Evolutionary conservation across 2,888 invertebrate species (phyloP).

Genomic region (Nemotelus pantherinus): DNA sequence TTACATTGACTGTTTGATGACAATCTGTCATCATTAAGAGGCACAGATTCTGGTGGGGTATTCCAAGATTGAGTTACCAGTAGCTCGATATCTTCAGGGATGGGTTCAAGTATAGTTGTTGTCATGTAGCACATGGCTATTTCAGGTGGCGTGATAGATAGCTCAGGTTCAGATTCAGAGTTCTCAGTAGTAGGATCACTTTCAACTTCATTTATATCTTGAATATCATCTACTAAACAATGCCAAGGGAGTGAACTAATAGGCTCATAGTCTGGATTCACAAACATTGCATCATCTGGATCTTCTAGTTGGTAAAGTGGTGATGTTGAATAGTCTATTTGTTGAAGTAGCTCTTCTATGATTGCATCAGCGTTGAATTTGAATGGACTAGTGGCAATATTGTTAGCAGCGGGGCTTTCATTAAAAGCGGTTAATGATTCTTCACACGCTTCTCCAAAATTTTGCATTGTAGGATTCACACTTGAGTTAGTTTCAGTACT

Average conservation of each 20-base stretch:
- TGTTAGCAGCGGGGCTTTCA: no score
- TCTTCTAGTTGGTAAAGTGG: not conserved
- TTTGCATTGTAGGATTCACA: no score
- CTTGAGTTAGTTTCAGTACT: no score
- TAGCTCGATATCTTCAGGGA: slow-evolving; percentile 26
- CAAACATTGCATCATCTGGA: not conserved
- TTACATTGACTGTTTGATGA: not conserved
- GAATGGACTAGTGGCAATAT: no score
- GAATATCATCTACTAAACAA: not conserved
- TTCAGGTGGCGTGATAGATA: slow-evolving; percentile 29
- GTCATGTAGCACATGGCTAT: slow-evolving; percentile 28
- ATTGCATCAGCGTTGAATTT: no score
- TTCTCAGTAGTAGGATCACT: not conserved
- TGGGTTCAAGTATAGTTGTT: slow-evolving; percentile 6
- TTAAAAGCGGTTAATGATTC: no score
- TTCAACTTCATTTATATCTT: not conserved
- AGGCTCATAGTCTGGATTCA: not conserved
- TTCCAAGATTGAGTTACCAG: not conserved
- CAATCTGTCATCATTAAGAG: not conserved
- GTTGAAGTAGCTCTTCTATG: no score
- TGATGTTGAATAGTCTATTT: no score
- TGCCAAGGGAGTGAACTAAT: not conserved
- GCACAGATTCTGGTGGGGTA: no score
- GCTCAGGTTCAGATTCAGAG: slow-evolving; percentile 15
- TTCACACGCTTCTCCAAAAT: no score